These are phyloP conservation scores for Boleophthalmus pectinirostris DNA, from an alignment of 2,113 vertebrate species.

Conservation along the genomic window DNA sequence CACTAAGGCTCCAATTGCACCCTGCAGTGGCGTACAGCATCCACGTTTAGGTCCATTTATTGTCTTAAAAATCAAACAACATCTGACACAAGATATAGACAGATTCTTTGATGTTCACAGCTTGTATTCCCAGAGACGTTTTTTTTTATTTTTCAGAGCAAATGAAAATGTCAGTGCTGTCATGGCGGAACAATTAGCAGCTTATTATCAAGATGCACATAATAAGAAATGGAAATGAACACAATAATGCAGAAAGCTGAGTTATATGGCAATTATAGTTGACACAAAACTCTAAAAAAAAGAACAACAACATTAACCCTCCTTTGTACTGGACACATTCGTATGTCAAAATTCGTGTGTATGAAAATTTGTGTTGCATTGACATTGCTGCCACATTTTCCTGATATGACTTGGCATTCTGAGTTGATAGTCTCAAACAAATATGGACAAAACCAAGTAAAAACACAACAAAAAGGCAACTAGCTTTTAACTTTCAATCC, in stretches of 20 bases:
- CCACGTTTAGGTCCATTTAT: slow-evolving; percentile 64
- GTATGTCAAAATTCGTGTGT: slow-evolving; percentile 23
- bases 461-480: slow-evolving; percentile 25
- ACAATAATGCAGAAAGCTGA: slow-evolving; percentile 16
- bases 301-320: slow-evolving; percentile 16
- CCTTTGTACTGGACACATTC: slow-evolving; percentile 38
- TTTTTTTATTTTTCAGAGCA: slow-evolving; percentile 51
- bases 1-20: slow-evolving; percentile 52
- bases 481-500: slow-evolving; percentile 19
- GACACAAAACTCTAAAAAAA: slow-evolving; percentile 11
- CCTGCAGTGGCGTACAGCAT: slow-evolving; percentile 39
- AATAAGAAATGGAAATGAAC: slow-evolving; percentile 27
- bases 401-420: slow-evolving; percentile 8
- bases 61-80: slow-evolving; percentile 73
- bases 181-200: slow-evolving; percentile 61
- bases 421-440: slow-evolving; percentile 24
- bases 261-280: slow-evolving; percentile 11
- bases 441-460: slow-evolving; percentile 10
- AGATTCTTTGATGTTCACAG: slow-evolving; percentile 69
- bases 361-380: slow-evolving; percentile 29
- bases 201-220: slow-evolving; percentile 60
- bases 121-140: slow-evolving; percentile 62
- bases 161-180: slow-evolving; percentile 54
- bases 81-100: slow-evolving; percentile 72
- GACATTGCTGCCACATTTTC: slow-evolving; percentile 27